Evolutionary conservation across 1,140 invertebrate species (phyloP).

Genomic region (Trichonephila inaurata): DNA sequence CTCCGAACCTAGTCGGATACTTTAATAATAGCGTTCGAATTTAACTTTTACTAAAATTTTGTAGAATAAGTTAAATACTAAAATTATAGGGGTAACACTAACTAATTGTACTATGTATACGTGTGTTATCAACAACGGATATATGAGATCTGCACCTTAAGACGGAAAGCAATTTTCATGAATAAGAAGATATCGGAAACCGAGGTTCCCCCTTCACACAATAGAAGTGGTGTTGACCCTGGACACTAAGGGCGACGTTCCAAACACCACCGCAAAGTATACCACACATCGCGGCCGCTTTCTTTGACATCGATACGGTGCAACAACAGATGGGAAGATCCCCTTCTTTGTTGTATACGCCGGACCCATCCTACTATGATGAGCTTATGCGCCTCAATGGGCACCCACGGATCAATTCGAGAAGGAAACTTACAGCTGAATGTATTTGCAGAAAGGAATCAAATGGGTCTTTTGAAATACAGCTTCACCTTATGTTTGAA

Average conservation of each 20-base stretch:
- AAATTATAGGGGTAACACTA: not conserved
- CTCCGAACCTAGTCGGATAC: too few relatives aligned
- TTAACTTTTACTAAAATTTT: too few relatives aligned
- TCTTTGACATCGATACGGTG: conserved; percentile 56
- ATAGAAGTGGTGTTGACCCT: conserved; percentile 26
- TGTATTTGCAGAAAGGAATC: not conserved
- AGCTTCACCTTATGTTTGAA: not conserved
- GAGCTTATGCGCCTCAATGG: conserved; percentile 51
- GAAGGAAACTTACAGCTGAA: not conserved
- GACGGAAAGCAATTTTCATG: not conserved
- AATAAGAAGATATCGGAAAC: not conserved
- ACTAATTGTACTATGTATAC: not conserved
- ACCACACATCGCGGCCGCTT: not conserved
- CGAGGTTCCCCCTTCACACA: not conserved
- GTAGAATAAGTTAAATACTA: too few relatives aligned
- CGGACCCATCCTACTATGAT: conserved; percentile 48
- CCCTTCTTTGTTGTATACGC: conserved; percentile 16
- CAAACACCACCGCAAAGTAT: conserved; percentile 6
- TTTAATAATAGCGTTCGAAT: too few relatives aligned
- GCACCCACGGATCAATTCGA: not conserved
- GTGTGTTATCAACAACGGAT: not conserved
- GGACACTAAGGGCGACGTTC: conserved; percentile 33
- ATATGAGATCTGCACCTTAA: not conserved
- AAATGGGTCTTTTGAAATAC: not conserved
- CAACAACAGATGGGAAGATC: conserved; percentile 62